Conservation (phyloP, 2,888 invertebrate genomes). For the Dioctria linearis region DNA sequence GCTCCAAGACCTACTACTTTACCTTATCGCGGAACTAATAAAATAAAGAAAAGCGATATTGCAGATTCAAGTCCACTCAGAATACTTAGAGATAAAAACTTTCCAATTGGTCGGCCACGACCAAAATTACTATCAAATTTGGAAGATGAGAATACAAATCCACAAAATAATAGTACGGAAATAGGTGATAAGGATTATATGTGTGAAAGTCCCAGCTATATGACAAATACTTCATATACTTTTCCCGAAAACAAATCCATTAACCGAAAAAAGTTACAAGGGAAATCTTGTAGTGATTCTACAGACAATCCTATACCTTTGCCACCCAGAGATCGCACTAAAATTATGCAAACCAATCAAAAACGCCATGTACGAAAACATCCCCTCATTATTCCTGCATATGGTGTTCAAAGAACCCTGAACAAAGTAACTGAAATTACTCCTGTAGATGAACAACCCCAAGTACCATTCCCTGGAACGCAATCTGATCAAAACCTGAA, state of each 20-base stretch:
- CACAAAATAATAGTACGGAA: slow-evolving; percentile 51
- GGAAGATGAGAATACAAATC: slow-evolving; percentile 59
- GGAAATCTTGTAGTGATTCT: slow-evolving; percentile 20
- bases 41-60: slow-evolving; percentile 43
- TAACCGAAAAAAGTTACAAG: slow-evolving; percentile 27
- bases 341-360: slow-evolving; percentile 75
- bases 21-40: slow-evolving; percentile 65
- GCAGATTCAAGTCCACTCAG: slow-evolving; percentile 59
- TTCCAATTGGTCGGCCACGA: slow-evolving; percentile 58
- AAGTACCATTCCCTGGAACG: slow-evolving; percentile 57
- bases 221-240: slow-evolving; percentile 67
- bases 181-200: slow-evolving; percentile 61
- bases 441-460: slow-evolving; percentile 66
- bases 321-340: slow-evolving; percentile 82
- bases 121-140: slow-evolving; percentile 47
- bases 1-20: slow-evolving; percentile 69
- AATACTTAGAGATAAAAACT: slow-evolving; percentile 60
- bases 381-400: slow-evolving; percentile 83
- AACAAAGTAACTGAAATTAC: slow-evolving; percentile 74
- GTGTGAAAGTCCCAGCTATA: slow-evolving; percentile 70
- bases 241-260: slow-evolving; percentile 64
- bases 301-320: slow-evolving; percentile 76
- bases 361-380: slow-evolving; percentile 86
- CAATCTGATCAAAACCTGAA: slow-evolving; percentile 54
- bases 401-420: slow-evolving; percentile 76